Evolutionary conservation across 92 coral and sea anemone genomes (phyloP).

Genomic region (Desmophyllum pertusum): DNA sequence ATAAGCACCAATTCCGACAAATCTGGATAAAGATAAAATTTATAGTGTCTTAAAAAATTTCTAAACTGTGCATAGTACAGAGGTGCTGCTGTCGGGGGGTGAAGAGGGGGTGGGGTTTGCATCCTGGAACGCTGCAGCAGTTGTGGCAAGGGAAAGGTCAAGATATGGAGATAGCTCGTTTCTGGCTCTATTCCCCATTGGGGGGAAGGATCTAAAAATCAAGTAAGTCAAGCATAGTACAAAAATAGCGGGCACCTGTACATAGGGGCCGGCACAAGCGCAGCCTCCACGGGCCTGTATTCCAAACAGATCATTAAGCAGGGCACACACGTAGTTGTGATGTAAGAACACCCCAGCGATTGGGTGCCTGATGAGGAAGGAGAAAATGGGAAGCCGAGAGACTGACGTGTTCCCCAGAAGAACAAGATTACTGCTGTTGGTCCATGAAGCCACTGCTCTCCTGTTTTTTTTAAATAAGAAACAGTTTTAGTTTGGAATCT

Average conservation of each 20-base stretch:
- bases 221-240: not conserved
- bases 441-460: constrained; percentile 72
- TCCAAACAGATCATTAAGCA: constrained; percentile 93
- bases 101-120: too few species aligned
- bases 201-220: too few species aligned
- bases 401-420: constrained; percentile 77
- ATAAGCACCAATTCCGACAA: too few species aligned
- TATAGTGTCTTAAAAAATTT: not conserved
- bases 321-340: constrained; percentile 86
- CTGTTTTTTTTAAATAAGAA: constrained; percentile 41
- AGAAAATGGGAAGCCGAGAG: constrained; percentile 87
- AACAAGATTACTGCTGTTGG: constrained; percentile 63
- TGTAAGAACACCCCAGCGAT: constrained; percentile 92
- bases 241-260: constrained; percentile 72
- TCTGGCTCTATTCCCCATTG: too few species aligned
- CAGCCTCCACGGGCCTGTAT: constrained; percentile 99
- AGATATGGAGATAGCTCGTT: too few species aligned
- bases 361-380: constrained; percentile 84
- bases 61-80: not conserved
- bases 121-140: too few species aligned
- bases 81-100: too few species aligned
- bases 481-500: not conserved
- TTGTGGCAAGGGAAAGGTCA: too few species aligned
- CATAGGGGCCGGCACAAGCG: constrained; percentile 99
- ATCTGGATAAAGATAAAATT: not conserved